Base-by-base conservation (phyloP, 2,888 invertebrate species). In the Drosophila testacea region DNA sequence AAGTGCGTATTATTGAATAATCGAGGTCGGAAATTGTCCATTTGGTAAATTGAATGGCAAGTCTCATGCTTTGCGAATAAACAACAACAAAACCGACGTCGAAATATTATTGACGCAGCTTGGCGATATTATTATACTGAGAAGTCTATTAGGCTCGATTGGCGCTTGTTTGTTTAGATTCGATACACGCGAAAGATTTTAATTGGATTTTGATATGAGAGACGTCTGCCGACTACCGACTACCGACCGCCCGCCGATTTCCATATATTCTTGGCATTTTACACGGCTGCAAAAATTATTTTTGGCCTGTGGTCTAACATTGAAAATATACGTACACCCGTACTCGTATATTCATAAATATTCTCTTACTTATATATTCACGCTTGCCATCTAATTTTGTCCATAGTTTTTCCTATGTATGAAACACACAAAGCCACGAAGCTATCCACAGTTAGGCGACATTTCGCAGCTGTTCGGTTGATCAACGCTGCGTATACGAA, bases 191-290 rank as follows among this genome's bases (percentile, higher is more conserved):
- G 59, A 81, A 83, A 67, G 77, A 83, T 86, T 81, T 87, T 85
- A 83, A 85, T 89, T 85, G 78, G 83, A 88, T 88, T 84, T 81
- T 83, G 81, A 84, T 86, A 76, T 81, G 75, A 66, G 44, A 70
- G 57, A 39, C 41, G 50, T 34, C 68, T 42, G 66, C 64, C 68
- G 54, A 55, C 38, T 36, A 55, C 41, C 48, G 27, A 63, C 69
- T 34, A 44, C 65, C 44, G 44, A 34, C 38, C 42, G 66, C 63
- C 64, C 65, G 68, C 64, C 52, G 64, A 48, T 73, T 79, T 70
- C 60, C 46, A 68, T 73, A 47, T 67, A 56, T 69, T 68, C 69
- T 79, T 70, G 59, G 68, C 65, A 68, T 74, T 78, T 87, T 84
- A 81, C 88, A 75, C 71, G 62, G 44, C 48, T 68, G 57, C 74